A percentile compares a stretch with the other conserved stretches of the same genome.
Evolutionary conservation across 1,140 invertebrate species (phyloP).

Genomic region (Ostrea denselamellosa): DNA sequence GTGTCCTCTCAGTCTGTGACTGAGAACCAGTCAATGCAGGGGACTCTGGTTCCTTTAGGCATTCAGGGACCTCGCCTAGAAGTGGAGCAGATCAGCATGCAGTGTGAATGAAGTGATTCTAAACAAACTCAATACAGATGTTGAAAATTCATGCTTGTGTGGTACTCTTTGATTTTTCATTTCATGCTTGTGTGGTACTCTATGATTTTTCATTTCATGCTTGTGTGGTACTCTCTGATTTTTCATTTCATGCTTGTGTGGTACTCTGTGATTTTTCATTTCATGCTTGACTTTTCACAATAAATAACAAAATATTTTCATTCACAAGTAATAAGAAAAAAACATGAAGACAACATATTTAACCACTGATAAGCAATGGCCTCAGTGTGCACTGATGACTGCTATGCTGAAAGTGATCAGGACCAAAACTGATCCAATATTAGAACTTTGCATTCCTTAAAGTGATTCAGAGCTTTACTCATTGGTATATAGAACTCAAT

Average conservation of each 20-base stretch:
- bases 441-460: too few species aligned
- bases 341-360: too few species aligned
- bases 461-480: too few species aligned
- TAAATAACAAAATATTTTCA: too few species aligned
- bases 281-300: too few species aligned
- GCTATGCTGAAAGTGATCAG: too few species aligned
- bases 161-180: neutral
- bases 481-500: too few species aligned
- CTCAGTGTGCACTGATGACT: too few species aligned
- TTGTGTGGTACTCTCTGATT: neutral
- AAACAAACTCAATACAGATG: neutral
- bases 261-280: neutral
- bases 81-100: constrained; percentile 6
- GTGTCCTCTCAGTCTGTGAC: constrained; percentile 23
- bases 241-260: neutral
- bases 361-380: too few species aligned
- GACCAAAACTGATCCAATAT: too few species aligned
- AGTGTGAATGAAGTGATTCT: neutral
- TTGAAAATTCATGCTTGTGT: neutral
- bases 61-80: constrained; percentile 16
- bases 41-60: neutral
- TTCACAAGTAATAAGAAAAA: too few species aligned
- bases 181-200: neutral
- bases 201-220: neutral
- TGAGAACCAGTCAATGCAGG: constrained; percentile 19